Conservation (phyloP, 2,113 vertebrate genomes). For the Empidonax alnorum region DNA sequence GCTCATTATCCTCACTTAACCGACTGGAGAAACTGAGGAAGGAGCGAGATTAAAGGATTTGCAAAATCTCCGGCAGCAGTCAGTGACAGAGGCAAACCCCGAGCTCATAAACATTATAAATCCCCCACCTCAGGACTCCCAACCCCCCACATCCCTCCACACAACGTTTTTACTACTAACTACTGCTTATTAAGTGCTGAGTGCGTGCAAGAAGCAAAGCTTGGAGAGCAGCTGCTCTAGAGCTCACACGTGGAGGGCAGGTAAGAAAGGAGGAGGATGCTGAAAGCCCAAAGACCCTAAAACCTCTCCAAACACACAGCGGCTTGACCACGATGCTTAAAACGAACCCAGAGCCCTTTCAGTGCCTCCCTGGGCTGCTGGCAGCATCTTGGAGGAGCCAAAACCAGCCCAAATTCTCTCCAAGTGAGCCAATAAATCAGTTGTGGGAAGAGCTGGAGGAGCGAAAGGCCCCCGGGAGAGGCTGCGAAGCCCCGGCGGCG, state of each 20-base stretch:
- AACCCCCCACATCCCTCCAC: not conserved
- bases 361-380: not conserved
- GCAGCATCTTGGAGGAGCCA: not conserved
- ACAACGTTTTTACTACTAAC: not conserved
- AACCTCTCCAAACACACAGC: not conserved
- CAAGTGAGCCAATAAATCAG: constrained; percentile 43
- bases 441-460: not conserved
- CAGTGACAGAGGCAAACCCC: constrained; percentile 8
- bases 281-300: not conserved
- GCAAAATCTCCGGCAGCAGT: constrained; percentile 38
- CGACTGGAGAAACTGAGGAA: constrained; percentile 66
- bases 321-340: not conserved
- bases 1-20: constrained; percentile 69
- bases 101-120: constrained; percentile 53
- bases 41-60: constrained; percentile 69
- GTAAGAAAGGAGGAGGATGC: not conserved
- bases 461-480: not conserved
- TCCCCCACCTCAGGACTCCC: constrained; percentile 7
- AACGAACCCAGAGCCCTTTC: not conserved
- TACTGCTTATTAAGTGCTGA: not conserved
- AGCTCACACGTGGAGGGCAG: not conserved
- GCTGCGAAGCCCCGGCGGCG: not conserved
- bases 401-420: not conserved
- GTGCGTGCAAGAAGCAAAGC: not conserved
- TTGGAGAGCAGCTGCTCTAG: not conserved